Percentiles rank a stretch among this genome's conserved stretches.
These are phyloP conservation scores for Enteromius thamalakanensis DNA, from an alignment of 2,797 vertebrate species.

Conservation along the genomic window DNA sequence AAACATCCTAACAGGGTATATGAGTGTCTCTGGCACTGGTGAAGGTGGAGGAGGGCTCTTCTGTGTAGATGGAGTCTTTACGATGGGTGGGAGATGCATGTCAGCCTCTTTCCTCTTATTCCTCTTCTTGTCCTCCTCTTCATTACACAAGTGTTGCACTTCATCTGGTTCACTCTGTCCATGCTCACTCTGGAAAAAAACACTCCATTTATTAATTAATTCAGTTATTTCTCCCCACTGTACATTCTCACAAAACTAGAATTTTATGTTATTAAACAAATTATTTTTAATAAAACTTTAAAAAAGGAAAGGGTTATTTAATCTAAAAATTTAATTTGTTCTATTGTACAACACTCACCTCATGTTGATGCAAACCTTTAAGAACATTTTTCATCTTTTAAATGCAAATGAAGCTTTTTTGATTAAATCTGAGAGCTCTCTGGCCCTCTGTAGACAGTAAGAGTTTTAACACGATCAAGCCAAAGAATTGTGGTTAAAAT, in stretches of 20 bases:
- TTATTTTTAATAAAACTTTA: not conserved
- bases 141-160: not conserved
- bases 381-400: not conserved
- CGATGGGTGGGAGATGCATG: not conserved
- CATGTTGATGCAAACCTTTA: not conserved
- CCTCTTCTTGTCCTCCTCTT: conserved; percentile 22
- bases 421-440: too few relatives aligned
- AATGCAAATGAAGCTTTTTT: not conserved
- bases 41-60: conserved; percentile 3
- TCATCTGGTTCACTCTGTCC: conserved; percentile 44
- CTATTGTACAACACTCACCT: too few relatives aligned
- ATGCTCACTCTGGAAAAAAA: conserved; percentile 5
- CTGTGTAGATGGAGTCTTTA: not conserved
- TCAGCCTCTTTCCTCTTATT: conserved; percentile 10
- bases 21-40: conserved; percentile 2
- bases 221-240: not conserved
- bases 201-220: not conserved
- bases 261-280: not conserved
- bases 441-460: too few relatives aligned
- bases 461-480: too few relatives aligned
- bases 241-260: not conserved
- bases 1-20: conserved; percentile 11
- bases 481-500: too few relatives aligned
- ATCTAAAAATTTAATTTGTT: too few relatives aligned
- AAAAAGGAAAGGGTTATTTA: not conserved